These are phyloP conservation scores for Genyomyrus donnyi DNA, from an alignment of 2,113 vertebrate genomes.

Conservation along the genomic window DNA sequence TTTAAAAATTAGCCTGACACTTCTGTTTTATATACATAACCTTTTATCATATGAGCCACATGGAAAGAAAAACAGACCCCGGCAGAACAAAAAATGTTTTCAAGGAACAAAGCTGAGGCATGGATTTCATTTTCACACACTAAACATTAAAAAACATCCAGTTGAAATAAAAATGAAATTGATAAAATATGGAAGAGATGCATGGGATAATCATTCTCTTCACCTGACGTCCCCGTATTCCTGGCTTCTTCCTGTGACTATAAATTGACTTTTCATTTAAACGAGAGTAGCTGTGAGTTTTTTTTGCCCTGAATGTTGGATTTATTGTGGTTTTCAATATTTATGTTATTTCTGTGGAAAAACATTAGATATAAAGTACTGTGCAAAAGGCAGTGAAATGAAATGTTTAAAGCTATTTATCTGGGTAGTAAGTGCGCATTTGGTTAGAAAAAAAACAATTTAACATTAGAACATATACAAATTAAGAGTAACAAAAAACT, in stretches of 20 bases:
- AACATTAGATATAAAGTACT: not conserved
- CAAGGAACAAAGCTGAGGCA: not conserved
- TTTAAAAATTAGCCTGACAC: not conserved
- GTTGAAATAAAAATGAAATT: not conserved
- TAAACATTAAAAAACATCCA: not conserved
- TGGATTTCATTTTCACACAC: not conserved
- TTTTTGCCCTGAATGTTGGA: not conserved
- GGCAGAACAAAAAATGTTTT: not conserved
- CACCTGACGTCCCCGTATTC: not conserved
- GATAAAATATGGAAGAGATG: not conserved
- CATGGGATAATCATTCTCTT: not conserved
- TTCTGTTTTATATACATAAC: not conserved
- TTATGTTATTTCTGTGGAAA: not conserved
- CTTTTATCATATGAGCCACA: not conserved
- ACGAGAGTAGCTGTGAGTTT: not conserved
- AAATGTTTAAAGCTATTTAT: not conserved
- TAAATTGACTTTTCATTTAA: not conserved
- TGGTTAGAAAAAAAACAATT: too few relatives aligned
- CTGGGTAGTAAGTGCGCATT: not conserved
- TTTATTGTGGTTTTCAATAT: not conserved
- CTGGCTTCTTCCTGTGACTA: not conserved
- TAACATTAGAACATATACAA: too few relatives aligned
- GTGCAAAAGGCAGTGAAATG: not conserved
- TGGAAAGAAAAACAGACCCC: not conserved
- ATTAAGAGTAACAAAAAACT: too few relatives aligned